Base-by-base conservation (phyloP, 2,113 vertebrate genomes). In the Forbesichthys agassizii region DNA sequence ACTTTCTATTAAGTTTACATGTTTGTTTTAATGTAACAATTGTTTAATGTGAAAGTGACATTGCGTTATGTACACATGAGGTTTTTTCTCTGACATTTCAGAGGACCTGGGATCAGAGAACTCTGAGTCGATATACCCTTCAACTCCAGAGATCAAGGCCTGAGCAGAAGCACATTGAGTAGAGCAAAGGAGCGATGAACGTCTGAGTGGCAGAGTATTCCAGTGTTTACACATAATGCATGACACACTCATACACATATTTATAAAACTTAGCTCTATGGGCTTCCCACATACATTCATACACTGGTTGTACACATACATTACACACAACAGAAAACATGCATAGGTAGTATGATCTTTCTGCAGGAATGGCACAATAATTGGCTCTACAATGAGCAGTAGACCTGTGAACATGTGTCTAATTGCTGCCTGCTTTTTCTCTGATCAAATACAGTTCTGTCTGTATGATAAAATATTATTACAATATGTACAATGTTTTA, bases 91-190 rank as follows among this genome's bases (percentile, higher is more conserved):
- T 61, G 48, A 10, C 64, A 66, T 62, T 47, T 58, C 90, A 98
- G 97, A 99, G 92, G 97, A 99, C 68, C 90, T 98, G 81, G 87
- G 92, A 48, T 92, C 95, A 11, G 97, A 99, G 91, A 98, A 96
- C 87, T 92, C 95, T 27, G 97, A 99, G 84, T 83, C 91, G 48
- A 87, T 97, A 66, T 98, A 95, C 91, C 92, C 93, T 75, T 78
- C 94, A 20, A 79, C 94, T 71, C 93, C 96, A 66, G 97, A 99
- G 89, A 94, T 98, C 57, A 98, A 99, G 83, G 96, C 96, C 88
- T 99, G 92, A 98, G 61, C 13, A 56, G 27, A 60, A 80, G 78
- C 16, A 3, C 49, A 18, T 51, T 12, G 33, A 56, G 20, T 61
- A 20, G 48, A 78, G 54, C 14, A 74, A 58, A 60, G 46, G 14